Base-by-base conservation (phyloP, 2,888 invertebrate species). In the Furcula furcula region DNA sequence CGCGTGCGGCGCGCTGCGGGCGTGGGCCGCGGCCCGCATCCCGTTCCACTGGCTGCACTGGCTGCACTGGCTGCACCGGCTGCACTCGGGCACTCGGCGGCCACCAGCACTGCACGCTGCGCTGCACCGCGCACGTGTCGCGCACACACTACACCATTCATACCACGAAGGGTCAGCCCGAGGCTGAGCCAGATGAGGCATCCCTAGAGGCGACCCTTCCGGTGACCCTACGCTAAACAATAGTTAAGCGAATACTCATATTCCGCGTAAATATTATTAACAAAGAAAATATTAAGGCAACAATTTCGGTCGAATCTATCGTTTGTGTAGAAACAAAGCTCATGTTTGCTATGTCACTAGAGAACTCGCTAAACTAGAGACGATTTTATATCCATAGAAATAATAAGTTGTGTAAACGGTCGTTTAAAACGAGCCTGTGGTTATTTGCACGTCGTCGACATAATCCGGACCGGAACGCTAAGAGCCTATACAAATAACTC, bases 401-500 rank as follows among this genome's bases (percentile, higher is more conserved):
- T 22, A 22, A 11, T 23, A 23, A 2, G 23, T 23, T 12, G 12
- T 11, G 12, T 23, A 23, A 12, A 23, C 12, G 12, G 6, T 10
- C 11, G 5, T 7, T 19, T 16, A 9, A 13, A 31, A 10, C 39
- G 37, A 39, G 36, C n/a, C 41, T 33, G 9, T 38, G 37, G 35
- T 36, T 75, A 63, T 76, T 70, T 70, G 68, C 65, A 51, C 65
- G 58, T 54, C 60, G 42, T 53, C 52, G 55, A 44, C 48, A 41
- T 50, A 49, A 54, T 46, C 59, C 58, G 56, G 70, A 51, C 60
- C 65, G 64, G 56, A 49, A 46, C 69, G 69, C 63, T 56, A 63
- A 70, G 63, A 57, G 66, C 83, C 83, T 84, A 72, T 73, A 71
- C 83, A 85, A 86, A 86, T 69, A 85, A 73, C 65, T 80, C 77